Conservation (phyloP, 2,797 vertebrate genomes). For the Enteromius unitaeniatus region DNA sequence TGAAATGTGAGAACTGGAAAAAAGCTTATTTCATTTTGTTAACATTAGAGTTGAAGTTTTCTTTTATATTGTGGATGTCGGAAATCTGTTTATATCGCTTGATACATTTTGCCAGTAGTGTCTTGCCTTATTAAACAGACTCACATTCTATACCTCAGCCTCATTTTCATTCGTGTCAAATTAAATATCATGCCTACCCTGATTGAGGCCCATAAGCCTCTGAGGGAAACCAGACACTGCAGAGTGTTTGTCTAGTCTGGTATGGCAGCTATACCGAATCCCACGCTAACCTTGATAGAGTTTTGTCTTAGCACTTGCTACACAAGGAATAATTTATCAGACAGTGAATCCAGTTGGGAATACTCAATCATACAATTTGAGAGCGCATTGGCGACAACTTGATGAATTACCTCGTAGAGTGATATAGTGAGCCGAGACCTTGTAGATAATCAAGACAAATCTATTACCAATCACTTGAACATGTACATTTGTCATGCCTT, state of each 20-base stretch:
- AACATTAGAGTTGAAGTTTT: not conserved
- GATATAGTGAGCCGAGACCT: conserved; percentile 60
- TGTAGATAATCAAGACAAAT: conserved; percentile 65
- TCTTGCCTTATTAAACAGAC: not conserved
- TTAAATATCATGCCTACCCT: conserved; percentile 8
- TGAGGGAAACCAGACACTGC: conserved; percentile 14
- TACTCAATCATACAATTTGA: conserved; percentile 60
- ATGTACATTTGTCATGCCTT: conserved; percentile 60
- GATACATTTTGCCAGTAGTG: not conserved
- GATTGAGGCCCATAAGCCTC: conserved; percentile 51
- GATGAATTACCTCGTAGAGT: conserved; percentile 59
- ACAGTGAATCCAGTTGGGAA: conserved; percentile 54
- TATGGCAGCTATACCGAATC: conserved; percentile 21
- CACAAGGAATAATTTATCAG: conserved; percentile 54
- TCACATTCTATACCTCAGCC: conserved; percentile 27
- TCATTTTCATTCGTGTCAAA: conserved; percentile 18
- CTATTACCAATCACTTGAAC: conserved; percentile 60
- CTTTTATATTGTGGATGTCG: not conserved
- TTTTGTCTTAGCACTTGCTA: conserved; percentile 50
- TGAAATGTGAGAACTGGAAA: not conserved
- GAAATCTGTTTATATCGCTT: not conserved
- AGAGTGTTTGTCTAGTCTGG: conserved; percentile 3
- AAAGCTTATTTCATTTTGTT: not conserved
- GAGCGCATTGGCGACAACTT: conserved; percentile 52
- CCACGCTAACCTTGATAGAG: conserved; percentile 54